Conservation (phyloP, 1,140 invertebrate genomes). For the Ips nitidus region DNA sequence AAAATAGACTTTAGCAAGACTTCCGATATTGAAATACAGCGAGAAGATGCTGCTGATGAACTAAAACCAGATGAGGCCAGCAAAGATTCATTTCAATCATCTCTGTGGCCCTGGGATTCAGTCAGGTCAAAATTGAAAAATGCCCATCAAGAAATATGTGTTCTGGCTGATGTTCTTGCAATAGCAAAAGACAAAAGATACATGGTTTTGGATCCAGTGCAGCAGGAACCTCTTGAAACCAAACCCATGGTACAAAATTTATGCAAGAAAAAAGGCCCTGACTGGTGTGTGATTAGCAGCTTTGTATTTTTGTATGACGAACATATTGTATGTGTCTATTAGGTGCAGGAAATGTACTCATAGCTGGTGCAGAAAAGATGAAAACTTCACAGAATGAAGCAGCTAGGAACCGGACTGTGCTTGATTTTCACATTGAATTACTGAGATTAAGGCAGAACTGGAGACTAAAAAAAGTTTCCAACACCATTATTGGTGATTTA, state of each 20-base stretch:
- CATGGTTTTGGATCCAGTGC: constrained; percentile 90
- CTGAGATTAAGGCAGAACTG: constrained; percentile 89
- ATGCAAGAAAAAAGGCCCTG: constrained; percentile 91
- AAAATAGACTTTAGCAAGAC: constrained; percentile 93
- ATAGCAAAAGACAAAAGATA: constrained; percentile 93
- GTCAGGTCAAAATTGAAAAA: constrained; percentile 84
- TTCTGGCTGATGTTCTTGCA: constrained; percentile 87
- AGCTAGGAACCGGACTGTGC: constrained; percentile 69
- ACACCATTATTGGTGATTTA: constrained; percentile 93
- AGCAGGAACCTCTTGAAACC: constrained; percentile 78
- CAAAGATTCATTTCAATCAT: constrained; percentile 83
- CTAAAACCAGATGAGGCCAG: constrained; percentile 70
- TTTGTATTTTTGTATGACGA: not conserved
- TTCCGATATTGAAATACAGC: constrained; percentile 64
- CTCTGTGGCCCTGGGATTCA: constrained; percentile 92
- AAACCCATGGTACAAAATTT: constrained; percentile 86
- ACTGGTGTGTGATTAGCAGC: constrained; percentile 71
- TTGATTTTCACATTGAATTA: constrained; percentile 93
- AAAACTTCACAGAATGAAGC: constrained; percentile 77
- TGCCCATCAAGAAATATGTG: constrained; percentile 89
- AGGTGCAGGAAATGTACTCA: constrained; percentile 67
- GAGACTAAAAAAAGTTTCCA: constrained; percentile 93
- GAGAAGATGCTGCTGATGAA: constrained; percentile 62
- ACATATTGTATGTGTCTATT: constrained; percentile 2
- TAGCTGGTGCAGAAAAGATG: constrained; percentile 83